A percentile compares a stretch with the other conserved stretches of the same genome.
phyloP scores from a whole-genome alignment of 2,888 invertebrate genomes.

The Cataglyphis albicans region DNA sequence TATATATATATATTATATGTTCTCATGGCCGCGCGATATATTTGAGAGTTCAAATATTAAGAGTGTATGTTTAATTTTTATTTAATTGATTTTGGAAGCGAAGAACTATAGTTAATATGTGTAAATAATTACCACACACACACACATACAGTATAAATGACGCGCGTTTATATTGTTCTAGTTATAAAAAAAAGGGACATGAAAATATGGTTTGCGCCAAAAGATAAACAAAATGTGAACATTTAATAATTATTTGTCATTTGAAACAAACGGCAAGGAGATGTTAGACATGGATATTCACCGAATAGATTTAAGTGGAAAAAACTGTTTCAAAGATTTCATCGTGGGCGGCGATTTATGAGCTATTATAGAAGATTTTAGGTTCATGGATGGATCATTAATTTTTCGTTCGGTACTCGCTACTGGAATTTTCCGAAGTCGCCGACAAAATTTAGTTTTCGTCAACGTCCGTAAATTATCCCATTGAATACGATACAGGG shows the following conservation, averaged over 20 bases:
- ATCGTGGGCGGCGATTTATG: not conserved
- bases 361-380: not conserved
- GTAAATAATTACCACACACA: too few species aligned
- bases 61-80: too few species aligned
- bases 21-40: too few species aligned
- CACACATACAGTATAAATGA: too few species aligned
- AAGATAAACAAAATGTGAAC: not conserved
- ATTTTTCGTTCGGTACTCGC: not conserved
- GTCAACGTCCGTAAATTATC: constrained; percentile 40
- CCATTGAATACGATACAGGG: constrained; percentile 4
- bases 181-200: too few species aligned
- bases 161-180: too few species aligned
- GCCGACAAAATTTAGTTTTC: constrained; percentile 43
- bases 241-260: not conserved
- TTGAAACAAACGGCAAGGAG: not conserved
- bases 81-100: too few species aligned
- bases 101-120: too few species aligned
- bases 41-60: too few species aligned
- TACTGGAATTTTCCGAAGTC: constrained; percentile 32
- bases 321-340: not conserved
- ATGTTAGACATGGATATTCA: not conserved
- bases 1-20: too few species aligned
- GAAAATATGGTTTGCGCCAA: not conserved
- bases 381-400: not conserved
- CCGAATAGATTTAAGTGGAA: not conserved